Conservation (phyloP, 2,113 vertebrate species). For the Vireo altiloquus region DNA sequence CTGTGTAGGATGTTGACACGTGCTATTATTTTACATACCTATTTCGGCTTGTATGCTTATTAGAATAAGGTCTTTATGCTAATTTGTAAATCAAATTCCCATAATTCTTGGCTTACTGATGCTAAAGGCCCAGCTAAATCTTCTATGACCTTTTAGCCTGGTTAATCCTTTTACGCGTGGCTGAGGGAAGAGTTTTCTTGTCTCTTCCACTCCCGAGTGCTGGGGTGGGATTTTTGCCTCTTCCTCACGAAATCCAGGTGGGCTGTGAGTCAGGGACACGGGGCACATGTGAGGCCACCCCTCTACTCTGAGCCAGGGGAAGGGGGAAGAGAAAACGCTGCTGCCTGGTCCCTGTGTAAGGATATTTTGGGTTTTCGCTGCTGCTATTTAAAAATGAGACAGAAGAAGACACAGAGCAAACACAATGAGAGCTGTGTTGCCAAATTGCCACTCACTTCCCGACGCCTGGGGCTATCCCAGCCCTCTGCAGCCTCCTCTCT, state of each 20-base stretch:
- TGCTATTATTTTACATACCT: conserved; percentile 49
- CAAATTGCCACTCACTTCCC: neutral
- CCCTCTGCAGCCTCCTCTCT: neutral
- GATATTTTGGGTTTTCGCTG: neutral
- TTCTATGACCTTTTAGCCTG: conserved; percentile 60
- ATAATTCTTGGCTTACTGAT: conserved; percentile 65
- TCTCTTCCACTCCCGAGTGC: neutral
- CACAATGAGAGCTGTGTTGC: neutral
- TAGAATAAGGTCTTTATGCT: conserved; percentile 66
- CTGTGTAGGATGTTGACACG: neutral
- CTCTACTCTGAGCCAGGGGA: neutral
- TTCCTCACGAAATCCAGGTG: neutral
- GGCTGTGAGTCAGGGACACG: fast-evolving
- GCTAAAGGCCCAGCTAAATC: conserved; percentile 60
- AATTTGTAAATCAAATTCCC: conserved; percentile 67
- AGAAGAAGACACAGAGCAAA: neutral
- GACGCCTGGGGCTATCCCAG: fast-evolving
- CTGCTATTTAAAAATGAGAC: neutral
- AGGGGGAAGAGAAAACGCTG: neutral
- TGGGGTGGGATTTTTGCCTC: neutral
- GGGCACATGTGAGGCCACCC: fast-evolving
- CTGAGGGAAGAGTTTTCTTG: neutral
- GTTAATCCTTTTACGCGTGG: conserved; percentile 33
- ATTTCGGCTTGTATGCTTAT: conserved; percentile 36
- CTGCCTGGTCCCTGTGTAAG: neutral